Evolutionary conservation across 2,888 invertebrate species (phyloP), one percentile per base, ranked within the genome.

Genomic region (Dryadula phaetusa): DNA sequence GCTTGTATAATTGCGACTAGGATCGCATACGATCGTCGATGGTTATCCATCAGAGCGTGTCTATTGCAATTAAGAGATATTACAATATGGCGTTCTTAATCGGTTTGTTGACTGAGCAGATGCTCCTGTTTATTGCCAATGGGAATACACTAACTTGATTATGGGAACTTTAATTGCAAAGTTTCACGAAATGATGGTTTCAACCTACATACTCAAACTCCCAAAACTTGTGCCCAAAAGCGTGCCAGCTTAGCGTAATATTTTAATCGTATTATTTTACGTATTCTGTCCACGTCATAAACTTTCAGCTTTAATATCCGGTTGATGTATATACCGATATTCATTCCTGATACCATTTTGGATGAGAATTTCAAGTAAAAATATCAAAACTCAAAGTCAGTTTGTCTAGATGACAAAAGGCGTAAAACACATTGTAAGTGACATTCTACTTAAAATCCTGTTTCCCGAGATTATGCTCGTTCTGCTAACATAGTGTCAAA

Each of bases 1-100:
- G 73, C 67, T 66, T 72, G 74, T 78, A 81, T 81, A 83, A 85
- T 86, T 81, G 85, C 80, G 74, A 75, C 76, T 80, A 75, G 74
- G 75, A 74, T 73, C 68, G 75, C 70, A 63, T 68, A 72, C 71
- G 69, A 66, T 68, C 47, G 61, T 53, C 66, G 66, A 66, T 63
- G 32, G 32, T 32, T 32, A 67, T 40, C 64, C 56, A 73, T 70
- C 52, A 60, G 69, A 69, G 72, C 72, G 72, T 75, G 75, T 75
- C 70, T 73, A 64, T 71, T 66, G 70, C 73, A 75, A 77, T 77
- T 75, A 73, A 74, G 49, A 71, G 52, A 66, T 70, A 69, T 64
- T 64, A 66, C 56, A 34, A 40, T 62, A 62, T 40, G 46, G 53
- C 61, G 63, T 64, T 14, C 20, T 60, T 67, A 64, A 64, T 67